A percentile compares a stretch with the other conserved stretches of the same genome.
Conservation (phyloP, 2,888 invertebrate genomes). For the Empis livida region DNA sequence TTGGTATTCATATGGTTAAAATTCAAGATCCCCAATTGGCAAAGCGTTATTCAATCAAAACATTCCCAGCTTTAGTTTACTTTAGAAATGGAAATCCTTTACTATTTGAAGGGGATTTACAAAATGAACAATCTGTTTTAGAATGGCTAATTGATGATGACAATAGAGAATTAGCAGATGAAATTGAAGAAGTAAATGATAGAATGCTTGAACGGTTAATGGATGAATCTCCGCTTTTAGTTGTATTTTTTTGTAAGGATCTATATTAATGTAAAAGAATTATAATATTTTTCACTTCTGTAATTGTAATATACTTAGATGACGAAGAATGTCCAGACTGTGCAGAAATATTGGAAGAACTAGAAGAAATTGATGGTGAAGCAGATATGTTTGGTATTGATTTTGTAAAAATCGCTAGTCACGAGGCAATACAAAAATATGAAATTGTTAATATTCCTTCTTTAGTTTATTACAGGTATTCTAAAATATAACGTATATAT, state of each 20-base stretch:
- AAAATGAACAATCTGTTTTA: constrained; percentile 80
- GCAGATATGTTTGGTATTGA: constrained; percentile 88
- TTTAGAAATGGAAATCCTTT: constrained; percentile 83
- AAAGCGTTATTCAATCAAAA: constrained; percentile 86
- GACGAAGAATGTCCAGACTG: constrained; percentile 87
- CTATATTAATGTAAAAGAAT: neutral
- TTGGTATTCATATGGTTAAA: constrained; percentile 86
- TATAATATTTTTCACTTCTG: neutral
- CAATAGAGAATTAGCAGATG: constrained; percentile 82
- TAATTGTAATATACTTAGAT: constrained; percentile 39
- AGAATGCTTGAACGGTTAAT: constrained; percentile 77
- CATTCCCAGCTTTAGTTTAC: constrained; percentile 85
- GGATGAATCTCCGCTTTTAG: constrained; percentile 73
- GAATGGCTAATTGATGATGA: constrained; percentile 92
- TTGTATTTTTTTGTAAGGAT: constrained; percentile 80
- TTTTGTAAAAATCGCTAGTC: constrained; percentile 81
- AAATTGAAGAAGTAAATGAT: constrained; percentile 85
- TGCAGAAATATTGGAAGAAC: constrained; percentile 74
- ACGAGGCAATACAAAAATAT: constrained; percentile 68
- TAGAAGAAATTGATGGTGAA: constrained; percentile 92
- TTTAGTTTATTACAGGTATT: constrained; percentile 67
- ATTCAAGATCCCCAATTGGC: constrained; percentile 85
- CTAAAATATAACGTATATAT: too few relatives aligned
- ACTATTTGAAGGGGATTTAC: constrained; percentile 79
- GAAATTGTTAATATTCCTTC: constrained; percentile 74